A percentile compares a stretch with the other conserved stretches of the same genome.
phyloP scores from a whole-genome alignment of 2,888 invertebrate genomes.

The Xanthia icteritia region DNA sequence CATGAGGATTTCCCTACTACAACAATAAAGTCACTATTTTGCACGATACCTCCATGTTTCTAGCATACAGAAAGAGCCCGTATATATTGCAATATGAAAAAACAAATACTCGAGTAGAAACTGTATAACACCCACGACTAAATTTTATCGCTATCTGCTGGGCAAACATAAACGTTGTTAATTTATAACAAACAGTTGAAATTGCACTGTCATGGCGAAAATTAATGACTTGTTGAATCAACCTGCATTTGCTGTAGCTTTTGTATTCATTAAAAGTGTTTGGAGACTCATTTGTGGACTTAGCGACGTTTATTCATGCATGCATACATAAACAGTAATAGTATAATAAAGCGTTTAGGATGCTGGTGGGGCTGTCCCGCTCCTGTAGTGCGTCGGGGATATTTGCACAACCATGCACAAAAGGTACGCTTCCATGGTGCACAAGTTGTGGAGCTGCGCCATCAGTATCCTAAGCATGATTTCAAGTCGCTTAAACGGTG shows the following conservation, averaged over 20 bases:
- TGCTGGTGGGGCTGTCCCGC: too few relatives aligned
- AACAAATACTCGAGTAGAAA: conserved; percentile 7
- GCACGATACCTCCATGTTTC: neutral
- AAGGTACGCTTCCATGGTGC: too few relatives aligned
- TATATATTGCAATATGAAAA: conserved; percentile 23
- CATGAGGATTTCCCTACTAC: too few relatives aligned
- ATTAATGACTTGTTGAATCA: conserved; percentile 80
- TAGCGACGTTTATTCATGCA: neutral
- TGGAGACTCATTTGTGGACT: conserved; percentile 18
- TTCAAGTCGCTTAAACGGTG: too few relatives aligned
- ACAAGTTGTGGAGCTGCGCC: too few relatives aligned
- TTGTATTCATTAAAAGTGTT: conserved; percentile 29
- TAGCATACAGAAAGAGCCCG: neutral
- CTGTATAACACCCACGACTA: conserved; percentile 16
- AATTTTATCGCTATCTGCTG: conserved; percentile 56
- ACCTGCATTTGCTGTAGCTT: conserved; percentile 62
- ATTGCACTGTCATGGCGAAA: conserved; percentile 81
- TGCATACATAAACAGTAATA: too few relatives aligned
- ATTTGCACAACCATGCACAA: too few relatives aligned
- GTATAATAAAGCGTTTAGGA: too few relatives aligned
- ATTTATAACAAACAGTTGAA: conserved; percentile 79
- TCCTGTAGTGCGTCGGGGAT: too few relatives aligned
- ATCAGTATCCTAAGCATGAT: too few relatives aligned
- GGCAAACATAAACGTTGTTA: conserved; percentile 79
- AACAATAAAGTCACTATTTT: too few relatives aligned